Base-by-base conservation (phyloP, 2,888 invertebrate genomes). In the Tipula confusa region DNA sequence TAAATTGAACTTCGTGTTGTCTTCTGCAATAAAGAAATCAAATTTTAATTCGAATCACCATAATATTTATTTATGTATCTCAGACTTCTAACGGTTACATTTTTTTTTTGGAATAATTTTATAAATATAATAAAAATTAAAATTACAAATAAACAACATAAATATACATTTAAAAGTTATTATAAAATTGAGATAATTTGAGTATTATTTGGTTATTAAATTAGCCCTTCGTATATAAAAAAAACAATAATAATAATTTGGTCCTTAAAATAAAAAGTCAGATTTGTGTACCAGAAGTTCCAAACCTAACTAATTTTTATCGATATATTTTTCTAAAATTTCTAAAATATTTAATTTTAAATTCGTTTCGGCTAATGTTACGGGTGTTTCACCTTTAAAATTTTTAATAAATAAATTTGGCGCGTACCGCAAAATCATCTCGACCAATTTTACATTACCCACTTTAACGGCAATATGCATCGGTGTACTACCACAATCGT, bases 401-500 rank as follows among this genome's bases (percentile, higher is more conserved):
- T 83, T 83, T 81, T 80, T 79, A 5, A 83, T 82, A 43, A 13
- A 29, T 18, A 83, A 7, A 82, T 83, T 79, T 18, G 83, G 83
- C 18, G 9, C 11, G 29, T 82, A 38, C 29, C 64, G 24, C 31
- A 83, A 82, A 1, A 83, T n/a, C 13, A 31, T 3, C 48, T 83
- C 18, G n/a, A 64, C 38, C 33, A 82, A 33, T 83, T 82, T 43
- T 29, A 18, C 7, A 82, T 38, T 48, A 15, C 29, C 82, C 5
- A 28, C 11, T 33, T 82, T 81, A 4, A 64, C 48, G 15, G 82
- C 82, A 82, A 18, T 38, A 48, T 83, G 83, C 11, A 82, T 29
- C 2, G 64, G 3, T 28, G 83, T 83, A 33, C 82, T 83, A 4
- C 81, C 83, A 18, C 11, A 13, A 11, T 48, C 28, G 13, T 83